A percentile compares a stretch with the other conserved stretches of the same genome.
phyloP scores from a whole-genome alignment of 2,888 invertebrate species.

The Morpho achilles region DNA sequence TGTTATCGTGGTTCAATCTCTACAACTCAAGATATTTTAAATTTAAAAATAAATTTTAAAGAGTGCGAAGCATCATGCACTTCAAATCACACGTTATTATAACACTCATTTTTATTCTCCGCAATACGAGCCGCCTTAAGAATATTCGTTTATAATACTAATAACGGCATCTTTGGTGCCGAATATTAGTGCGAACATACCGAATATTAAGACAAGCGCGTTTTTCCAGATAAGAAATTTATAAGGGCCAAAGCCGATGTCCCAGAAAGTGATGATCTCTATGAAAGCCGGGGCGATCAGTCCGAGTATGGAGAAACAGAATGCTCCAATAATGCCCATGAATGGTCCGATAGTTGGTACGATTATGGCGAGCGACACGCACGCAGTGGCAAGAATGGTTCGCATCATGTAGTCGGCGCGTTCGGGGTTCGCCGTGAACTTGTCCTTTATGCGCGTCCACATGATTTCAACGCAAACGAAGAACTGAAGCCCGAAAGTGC shows the following conservation, averaged over 20 bases:
- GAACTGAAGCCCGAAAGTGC: slow-evolving; percentile 97
- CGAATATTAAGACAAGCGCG: slow-evolving; percentile 85
- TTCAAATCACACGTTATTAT: slow-evolving; percentile 11
- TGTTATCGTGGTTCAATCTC: too few species aligned
- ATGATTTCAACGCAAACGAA: slow-evolving; percentile 96
- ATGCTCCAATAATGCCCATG: slow-evolving; percentile 94
- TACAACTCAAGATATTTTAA: not conserved
- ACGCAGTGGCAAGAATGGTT: slow-evolving; percentile 82
- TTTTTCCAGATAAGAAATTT: slow-evolving; percentile 91
- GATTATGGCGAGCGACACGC: slow-evolving; percentile 88
- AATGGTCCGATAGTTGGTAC: slow-evolving; percentile 94
- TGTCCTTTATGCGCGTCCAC: slow-evolving; percentile 90
- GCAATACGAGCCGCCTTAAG: not conserved
- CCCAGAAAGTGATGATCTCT: slow-evolving; percentile 92
- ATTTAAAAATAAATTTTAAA: not conserved
- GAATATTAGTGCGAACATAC: slow-evolving; percentile 88
- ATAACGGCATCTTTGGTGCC: slow-evolving; percentile 78
- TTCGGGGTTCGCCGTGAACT: slow-evolving; percentile 82
- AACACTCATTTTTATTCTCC: not conserved
- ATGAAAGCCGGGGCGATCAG: slow-evolving; percentile 92
- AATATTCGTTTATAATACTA: slow-evolving; percentile 34
- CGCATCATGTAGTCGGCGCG: slow-evolving; percentile 87
- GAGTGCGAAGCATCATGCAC: slow-evolving; percentile 9
- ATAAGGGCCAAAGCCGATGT: slow-evolving; percentile 85
- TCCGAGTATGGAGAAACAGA: slow-evolving; percentile 95